These are phyloP conservation scores for Rhingia rostrata DNA, from an alignment of 2,888 invertebrate species.

Conservation along the genomic window DNA sequence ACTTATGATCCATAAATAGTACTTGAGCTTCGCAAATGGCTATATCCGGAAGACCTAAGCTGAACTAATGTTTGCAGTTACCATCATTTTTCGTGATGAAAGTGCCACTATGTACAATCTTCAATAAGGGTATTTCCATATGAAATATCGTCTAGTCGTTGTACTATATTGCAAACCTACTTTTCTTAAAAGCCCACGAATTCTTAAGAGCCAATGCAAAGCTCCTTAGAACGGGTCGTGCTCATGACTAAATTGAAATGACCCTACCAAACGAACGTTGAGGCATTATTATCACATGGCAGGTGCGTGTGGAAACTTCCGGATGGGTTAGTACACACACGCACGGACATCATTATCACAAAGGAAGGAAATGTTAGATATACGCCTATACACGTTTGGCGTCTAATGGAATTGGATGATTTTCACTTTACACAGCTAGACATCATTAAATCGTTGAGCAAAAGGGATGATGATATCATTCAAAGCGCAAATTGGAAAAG, in stretches of 20 bases:
- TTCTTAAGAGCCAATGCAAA: conserved; percentile 25
- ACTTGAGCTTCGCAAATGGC: conserved; percentile 11
- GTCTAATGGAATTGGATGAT: conserved; percentile 41
- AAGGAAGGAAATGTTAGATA: not conserved
- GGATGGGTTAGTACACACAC: not conserved
- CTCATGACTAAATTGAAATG: conserved; percentile 29
- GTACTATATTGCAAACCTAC: not conserved
- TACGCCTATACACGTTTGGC: not conserved
- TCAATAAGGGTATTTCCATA: not conserved
- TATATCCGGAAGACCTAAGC: conserved; percentile 12
- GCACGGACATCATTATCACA: not conserved
- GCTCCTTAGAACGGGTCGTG: conserved; percentile 35
- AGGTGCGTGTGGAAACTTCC: conserved; percentile 35
- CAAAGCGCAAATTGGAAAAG: conserved; percentile 63
- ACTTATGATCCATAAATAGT: conserved; percentile 23
- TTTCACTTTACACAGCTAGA: conserved; percentile 36
- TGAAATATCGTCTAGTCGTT: not conserved
- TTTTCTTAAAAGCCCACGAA: not conserved
- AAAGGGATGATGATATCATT: conserved; percentile 40
- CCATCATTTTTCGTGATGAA: conserved; percentile 6
- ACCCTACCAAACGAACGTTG: not conserved
- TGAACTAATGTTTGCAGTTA: conserved; percentile 15
- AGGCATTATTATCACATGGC: conserved; percentile 11
- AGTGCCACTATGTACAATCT: not conserved
- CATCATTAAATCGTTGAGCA: conserved; percentile 34